These are phyloP conservation scores for Nymphalis io DNA, from an alignment of 1,140 invertebrate species.

Conservation along the genomic window DNA sequence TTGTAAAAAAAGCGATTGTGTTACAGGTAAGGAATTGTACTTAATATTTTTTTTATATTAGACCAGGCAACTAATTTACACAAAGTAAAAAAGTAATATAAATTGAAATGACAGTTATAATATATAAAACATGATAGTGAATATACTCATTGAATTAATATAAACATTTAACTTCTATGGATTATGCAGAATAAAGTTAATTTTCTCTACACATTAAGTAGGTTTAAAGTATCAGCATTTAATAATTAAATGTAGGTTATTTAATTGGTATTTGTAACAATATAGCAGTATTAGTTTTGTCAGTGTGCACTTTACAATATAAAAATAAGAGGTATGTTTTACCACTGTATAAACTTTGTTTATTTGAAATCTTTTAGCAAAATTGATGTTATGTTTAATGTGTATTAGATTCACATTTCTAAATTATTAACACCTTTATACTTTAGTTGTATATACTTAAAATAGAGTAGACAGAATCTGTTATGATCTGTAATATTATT, in stretches of 20 bases:
- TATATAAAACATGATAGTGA: not conserved
- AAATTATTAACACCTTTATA: no score
- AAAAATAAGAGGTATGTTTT: no score
- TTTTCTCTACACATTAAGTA: not conserved
- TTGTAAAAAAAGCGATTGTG: not conserved
- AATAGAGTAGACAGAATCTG: no score
- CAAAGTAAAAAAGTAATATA: not conserved
- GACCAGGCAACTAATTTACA: no score
- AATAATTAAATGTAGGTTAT: not conserved
- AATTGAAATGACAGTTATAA: not conserved
- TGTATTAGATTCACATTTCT: no score
- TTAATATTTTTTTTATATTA: no score
- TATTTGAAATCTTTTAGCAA: not conserved
- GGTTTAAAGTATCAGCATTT: conserved; percentile 3
- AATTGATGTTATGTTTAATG: not conserved
- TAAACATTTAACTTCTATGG: not conserved
- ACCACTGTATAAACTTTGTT: no score
- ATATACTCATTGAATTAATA: not conserved
- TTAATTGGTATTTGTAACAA: not conserved
- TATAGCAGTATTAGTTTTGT: no score
- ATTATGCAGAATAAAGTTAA: not conserved
- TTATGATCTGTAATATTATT: no score
- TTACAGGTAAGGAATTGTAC: not conserved
- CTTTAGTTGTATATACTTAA: no score
- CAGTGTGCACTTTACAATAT: no score